A percentile compares a stretch with the other conserved stretches of the same genome.
phyloP scores from a whole-genome alignment of 2,888 invertebrate genomes.

The Notodonta dromedarius region DNA sequence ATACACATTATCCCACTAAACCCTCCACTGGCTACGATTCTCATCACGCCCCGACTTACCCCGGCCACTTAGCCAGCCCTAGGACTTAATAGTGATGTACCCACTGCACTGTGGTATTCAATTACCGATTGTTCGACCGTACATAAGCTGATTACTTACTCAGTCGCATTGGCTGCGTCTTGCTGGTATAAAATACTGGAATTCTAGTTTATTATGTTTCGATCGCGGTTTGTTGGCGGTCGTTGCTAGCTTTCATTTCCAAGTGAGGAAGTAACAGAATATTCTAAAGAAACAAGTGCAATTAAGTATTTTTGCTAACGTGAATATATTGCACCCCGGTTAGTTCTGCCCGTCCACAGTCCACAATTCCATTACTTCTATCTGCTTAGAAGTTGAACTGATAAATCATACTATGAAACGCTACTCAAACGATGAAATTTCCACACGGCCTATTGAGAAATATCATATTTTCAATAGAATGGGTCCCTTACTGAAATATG shows the following conservation, averaged over 20 bases:
- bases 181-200: constrained; percentile 1
- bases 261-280: not conserved
- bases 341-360: not conserved
- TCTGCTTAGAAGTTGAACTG: not conserved
- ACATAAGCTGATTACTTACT: constrained; percentile 39
- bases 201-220: constrained; percentile 2
- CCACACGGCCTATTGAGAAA: too few relatives aligned
- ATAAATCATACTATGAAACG: too few relatives aligned
- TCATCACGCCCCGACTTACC: constrained; percentile 34
- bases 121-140: constrained; percentile 33
- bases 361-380: not conserved
- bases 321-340: not conserved
- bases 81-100: constrained; percentile 39
- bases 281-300: not conserved
- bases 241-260: constrained; percentile 3
- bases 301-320: not conserved
- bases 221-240: not conserved
- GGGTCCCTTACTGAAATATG: too few relatives aligned
- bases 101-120: constrained; percentile 31
- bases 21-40: constrained; percentile 30
- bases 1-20: constrained; percentile 32
- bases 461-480: too few relatives aligned
- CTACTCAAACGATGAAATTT: too few relatives aligned
- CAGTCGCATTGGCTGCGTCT: constrained; percentile 20
- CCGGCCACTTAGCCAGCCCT: constrained; percentile 35